phyloP scores from a whole-genome alignment of 2,797 vertebrate genomes.

The Chelon auratus region DNA sequence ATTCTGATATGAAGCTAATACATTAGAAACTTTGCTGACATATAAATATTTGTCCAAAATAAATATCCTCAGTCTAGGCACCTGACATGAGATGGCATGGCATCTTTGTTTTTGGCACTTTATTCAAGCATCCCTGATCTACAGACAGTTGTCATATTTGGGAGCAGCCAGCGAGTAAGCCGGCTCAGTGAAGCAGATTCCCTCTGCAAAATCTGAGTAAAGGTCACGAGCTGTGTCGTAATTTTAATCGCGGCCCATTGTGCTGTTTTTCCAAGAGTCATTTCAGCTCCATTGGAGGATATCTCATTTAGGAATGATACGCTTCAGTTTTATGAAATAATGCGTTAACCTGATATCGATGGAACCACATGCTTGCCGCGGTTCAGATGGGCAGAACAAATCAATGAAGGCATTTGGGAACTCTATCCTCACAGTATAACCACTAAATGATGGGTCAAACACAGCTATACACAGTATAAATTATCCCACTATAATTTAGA shows the following conservation, averaged over 20 bases:
- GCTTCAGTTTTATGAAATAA: background rate
- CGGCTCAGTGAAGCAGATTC: background rate
- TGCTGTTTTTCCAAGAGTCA: background rate
- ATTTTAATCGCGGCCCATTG: background rate
- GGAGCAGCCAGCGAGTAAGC: background rate
- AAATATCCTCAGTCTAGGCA: too few relatives aligned
- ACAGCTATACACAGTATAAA: background rate
- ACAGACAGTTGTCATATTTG: background rate
- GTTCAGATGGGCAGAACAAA: background rate
- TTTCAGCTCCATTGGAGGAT: background rate
- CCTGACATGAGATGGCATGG: too few relatives aligned
- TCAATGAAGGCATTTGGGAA: background rate
- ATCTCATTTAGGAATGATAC: background rate
- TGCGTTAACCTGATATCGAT: background rate
- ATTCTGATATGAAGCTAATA: too few relatives aligned
- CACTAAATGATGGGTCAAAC: background rate
- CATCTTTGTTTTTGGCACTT: too few relatives aligned
- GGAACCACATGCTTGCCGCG: background rate
- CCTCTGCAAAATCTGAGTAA: background rate
- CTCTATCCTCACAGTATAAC: background rate
- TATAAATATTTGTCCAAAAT: too few relatives aligned
- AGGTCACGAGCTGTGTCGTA: background rate
- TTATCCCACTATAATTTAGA: background rate
- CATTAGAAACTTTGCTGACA: too few relatives aligned
- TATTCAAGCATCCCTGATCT: background rate